phyloP scores from a whole-genome alignment of 2,113 vertebrate genomes.

The Columbina picui region DNA sequence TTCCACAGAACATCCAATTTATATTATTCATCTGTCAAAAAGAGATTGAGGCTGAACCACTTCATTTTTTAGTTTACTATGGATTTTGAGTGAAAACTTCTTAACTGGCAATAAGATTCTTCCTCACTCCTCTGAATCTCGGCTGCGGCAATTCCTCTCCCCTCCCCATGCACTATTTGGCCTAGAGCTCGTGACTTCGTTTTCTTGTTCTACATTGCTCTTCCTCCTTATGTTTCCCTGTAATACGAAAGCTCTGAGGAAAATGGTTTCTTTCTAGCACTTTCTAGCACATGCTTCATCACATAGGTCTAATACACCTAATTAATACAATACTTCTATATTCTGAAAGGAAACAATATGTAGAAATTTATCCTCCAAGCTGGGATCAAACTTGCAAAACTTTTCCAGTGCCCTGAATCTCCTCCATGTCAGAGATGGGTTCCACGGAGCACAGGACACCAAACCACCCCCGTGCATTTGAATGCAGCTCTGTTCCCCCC shows the following conservation, averaged over 20 bases:
- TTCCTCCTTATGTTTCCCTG: not conserved
- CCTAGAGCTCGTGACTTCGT: too few species aligned
- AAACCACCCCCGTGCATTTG: rapidly evolving
- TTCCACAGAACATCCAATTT: not conserved
- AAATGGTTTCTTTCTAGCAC: not conserved
- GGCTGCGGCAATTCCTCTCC: not conserved
- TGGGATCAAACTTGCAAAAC: not conserved
- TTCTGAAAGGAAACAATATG: rapidly evolving
- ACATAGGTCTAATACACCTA: rapidly evolving
- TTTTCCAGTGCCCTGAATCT: not conserved
- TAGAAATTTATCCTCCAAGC: not conserved
- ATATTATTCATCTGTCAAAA: not conserved
- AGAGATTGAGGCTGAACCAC: not conserved
- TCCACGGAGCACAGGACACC: not conserved
- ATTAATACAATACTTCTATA: not conserved
- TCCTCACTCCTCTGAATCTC: not conserved
- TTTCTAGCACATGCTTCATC: not conserved
- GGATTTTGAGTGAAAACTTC: not conserved
- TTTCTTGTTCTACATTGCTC: not conserved
- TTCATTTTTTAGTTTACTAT: rapidly evolving
- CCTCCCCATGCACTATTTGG: too few species aligned
- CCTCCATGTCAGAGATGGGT: too few species aligned
- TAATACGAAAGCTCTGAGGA: not conserved
- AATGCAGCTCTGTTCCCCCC: not conserved
- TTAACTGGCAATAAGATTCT: rapidly evolving